A percentile compares a stretch with the other conserved stretches of the same genome.
Conservation (phyloP, 2,113 vertebrate species). For the Struthio camelus region DNA sequence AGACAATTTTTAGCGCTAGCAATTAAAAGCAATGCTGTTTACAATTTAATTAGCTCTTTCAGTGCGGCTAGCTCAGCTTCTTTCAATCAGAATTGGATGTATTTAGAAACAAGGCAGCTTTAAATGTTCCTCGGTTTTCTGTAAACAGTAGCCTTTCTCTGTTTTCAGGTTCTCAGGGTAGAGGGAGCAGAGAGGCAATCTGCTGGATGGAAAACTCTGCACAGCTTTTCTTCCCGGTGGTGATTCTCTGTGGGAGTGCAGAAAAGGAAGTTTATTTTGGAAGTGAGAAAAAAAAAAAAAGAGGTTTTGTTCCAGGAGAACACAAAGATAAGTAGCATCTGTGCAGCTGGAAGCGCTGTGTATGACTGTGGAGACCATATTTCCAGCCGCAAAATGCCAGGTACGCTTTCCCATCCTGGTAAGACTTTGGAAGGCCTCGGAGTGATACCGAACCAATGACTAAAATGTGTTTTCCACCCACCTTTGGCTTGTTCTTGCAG, state of each 20-base stretch:
- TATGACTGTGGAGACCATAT: not conserved
- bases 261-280: slow-evolving; percentile 70
- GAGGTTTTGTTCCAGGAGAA: slow-evolving; percentile 53
- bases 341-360: slow-evolving; percentile 28
- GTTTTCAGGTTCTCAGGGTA: slow-evolving; percentile 22
- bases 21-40: slow-evolving; percentile 38
- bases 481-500: not conserved
- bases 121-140: not conserved
- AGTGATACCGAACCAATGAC: not conserved
- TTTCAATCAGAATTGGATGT: slow-evolving; percentile 44
- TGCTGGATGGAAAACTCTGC: slow-evolving; percentile 38
- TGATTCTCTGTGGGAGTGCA: slow-evolving; percentile 29
- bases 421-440: slow-evolving; percentile 1
- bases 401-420: not conserved
- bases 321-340: slow-evolving; percentile 39
- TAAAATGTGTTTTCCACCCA: slow-evolving; percentile 34
- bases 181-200: slow-evolving; percentile 23
- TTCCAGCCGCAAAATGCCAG: slow-evolving; percentile 45
- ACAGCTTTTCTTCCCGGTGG: slow-evolving; percentile 52
- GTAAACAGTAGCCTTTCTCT: slow-evolving; percentile 47
- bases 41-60: slow-evolving; percentile 54
- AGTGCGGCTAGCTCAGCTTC: slow-evolving; percentile 42
- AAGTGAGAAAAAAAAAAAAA: slow-evolving; percentile 63
- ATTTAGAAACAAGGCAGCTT: slow-evolving; percentile 48
- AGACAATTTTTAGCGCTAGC: slow-evolving; percentile 44